Percentiles rank a stretch among this genome's conserved stretches.
These are phyloP conservation scores for Lepisosteus oculatus DNA, from an alignment of 2,113 vertebrate genomes.

Conservation along the genomic window DNA sequence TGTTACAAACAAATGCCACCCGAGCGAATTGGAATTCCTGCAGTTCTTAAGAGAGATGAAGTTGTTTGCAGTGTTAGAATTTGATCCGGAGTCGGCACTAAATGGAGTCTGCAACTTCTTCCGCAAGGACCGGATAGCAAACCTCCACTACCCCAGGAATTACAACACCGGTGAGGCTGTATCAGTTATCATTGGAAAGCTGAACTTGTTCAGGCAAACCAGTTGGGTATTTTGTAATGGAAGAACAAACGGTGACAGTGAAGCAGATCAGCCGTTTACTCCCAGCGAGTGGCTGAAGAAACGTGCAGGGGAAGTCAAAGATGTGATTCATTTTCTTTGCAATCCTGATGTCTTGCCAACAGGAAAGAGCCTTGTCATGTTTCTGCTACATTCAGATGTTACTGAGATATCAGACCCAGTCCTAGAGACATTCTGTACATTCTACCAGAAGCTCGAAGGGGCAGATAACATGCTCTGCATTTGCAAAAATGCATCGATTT, in stretches of 20 bases:
- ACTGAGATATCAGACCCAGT: constrained; percentile 61
- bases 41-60: constrained; percentile 69
- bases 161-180: constrained; percentile 49
- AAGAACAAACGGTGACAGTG: constrained; percentile 45
- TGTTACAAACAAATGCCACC: constrained; percentile 63
- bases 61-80: constrained; percentile 68
- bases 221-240: constrained; percentile 82
- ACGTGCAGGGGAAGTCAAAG: constrained; percentile 58
- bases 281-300: constrained; percentile 52
- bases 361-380: constrained; percentile 61
- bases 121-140: constrained; percentile 49
- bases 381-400: constrained; percentile 67
- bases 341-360: constrained; percentile 53
- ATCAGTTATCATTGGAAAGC: constrained; percentile 47
- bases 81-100: constrained; percentile 58
- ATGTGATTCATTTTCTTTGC: constrained; percentile 65
- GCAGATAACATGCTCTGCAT: constrained; percentile 62
- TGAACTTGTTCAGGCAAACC: constrained; percentile 68
- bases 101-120: constrained; percentile 62
- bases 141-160: constrained; percentile 55
- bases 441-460: constrained; percentile 66
- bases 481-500: constrained; percentile 51
- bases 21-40: constrained; percentile 54
- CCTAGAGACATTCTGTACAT: constrained; percentile 65
- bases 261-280: constrained; percentile 39